Base-by-base conservation (phyloP, 1,140 invertebrate genomes). In the Aphis gossypii region DNA sequence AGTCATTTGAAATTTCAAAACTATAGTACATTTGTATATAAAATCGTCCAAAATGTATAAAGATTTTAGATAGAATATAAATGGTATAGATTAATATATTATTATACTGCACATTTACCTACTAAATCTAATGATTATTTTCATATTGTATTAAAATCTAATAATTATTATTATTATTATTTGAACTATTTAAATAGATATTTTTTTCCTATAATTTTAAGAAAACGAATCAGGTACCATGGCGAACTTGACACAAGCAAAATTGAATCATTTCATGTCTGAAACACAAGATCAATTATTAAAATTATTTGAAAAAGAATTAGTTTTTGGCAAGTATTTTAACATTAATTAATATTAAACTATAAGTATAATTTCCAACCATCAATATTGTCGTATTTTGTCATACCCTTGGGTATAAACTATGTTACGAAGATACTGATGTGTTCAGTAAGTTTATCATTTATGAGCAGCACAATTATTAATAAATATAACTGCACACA, bases 281-380 rank as follows among this genome's bases (percentile, higher is more conserved):
- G 20, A 90, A 30, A 68, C 89, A 44, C 89, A 90, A 46, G 89
- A 90, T 68, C 89, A 90, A 20, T 44, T 90, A 60, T n/a, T 60
- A 25, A 90, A 90, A 68, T 7, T 90, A 46, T 60, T 90, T 6
- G 30, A 90, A 0, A 60, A 90, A 4, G 89, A 90, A 56, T 14
- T 90, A 44, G 54, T 90, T 41, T 90, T 90, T n/a, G 89, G 89
- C 25, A 41, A 60, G 54, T 60, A 41, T 38, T 48, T 30, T 30
- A 60, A 30, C 11, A 11, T 60, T 60, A 30, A 30, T 60, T 30
- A 9, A 30, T 30, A 3, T 30, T 30, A 44, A 44, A 4, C 20
- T 23, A 23, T 83, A 38, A 38, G 20, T 68, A 68, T 68, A 5
- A n/a, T 68, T 68, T 3, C 60, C 60, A 30, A 68, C 1, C 8